Evolutionary conservation across 2,797 vertebrate species (phyloP).

Genomic region (Silurus lanzhouensis): DNA sequence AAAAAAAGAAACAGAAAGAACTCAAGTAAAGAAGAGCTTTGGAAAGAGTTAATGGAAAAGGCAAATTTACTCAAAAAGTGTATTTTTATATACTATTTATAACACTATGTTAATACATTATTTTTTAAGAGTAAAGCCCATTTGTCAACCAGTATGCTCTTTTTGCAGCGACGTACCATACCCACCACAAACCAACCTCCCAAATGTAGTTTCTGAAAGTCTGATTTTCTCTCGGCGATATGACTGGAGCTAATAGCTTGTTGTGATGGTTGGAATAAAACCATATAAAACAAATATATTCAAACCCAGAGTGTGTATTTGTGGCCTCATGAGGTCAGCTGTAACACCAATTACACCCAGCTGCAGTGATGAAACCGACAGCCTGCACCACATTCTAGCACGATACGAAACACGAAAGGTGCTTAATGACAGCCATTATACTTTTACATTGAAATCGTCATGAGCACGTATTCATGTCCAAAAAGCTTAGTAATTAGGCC

Average conservation of each 20-base stretch:
- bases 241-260: background rate
- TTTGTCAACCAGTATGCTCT: background rate
- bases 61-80: no score
- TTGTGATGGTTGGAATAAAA: background rate
- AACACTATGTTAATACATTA: no score
- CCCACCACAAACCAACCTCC: background rate
- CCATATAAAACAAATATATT: background rate
- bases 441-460: background rate
- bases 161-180: background rate
- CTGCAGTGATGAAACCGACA: conserved; percentile 4
- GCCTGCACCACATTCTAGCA: conserved; percentile 7
- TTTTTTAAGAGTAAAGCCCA: background rate
- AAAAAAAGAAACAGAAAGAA: background rate
- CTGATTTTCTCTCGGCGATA: no score
- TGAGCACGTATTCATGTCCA: conserved; percentile 1
- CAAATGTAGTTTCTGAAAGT: background rate
- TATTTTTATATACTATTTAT: no score
- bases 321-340: conserved; percentile 8
- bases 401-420: conserved; percentile 9
- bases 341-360: conserved; percentile 26
- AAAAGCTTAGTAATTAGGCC: background rate
- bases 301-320: background rate
- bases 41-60: background rate
- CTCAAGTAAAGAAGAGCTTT: background rate
- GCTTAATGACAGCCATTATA: conserved; percentile 7